Evolutionary conservation across 2,113 vertebrate genomes (phyloP).

Genomic region (Cebus imitator): DNA sequence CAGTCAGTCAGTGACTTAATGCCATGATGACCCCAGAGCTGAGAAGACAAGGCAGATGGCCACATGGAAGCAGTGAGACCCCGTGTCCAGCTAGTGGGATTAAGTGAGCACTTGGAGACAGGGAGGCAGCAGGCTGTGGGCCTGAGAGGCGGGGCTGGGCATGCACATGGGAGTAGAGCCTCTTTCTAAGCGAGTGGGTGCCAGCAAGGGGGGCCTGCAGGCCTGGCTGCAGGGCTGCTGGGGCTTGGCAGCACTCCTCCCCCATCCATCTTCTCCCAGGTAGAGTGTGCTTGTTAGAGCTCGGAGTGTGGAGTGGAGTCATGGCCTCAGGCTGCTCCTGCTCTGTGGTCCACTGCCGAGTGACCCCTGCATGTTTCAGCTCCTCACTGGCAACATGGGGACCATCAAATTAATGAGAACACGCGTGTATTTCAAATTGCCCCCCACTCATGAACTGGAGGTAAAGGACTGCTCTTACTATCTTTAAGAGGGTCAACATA

Average conservation of each 20-base stretch:
- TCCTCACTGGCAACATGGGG: background rate
- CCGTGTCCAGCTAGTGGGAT: background rate
- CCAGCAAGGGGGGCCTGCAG: background rate
- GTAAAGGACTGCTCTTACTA: background rate
- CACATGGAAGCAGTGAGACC: background rate
- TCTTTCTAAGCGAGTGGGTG: background rate
- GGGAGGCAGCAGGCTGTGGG: background rate
- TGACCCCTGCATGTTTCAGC: background rate
- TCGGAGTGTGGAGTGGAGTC: background rate
- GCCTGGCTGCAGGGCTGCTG: too few relatives aligned
- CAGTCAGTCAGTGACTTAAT: too few relatives aligned
- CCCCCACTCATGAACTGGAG: background rate
- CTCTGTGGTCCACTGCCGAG: background rate
- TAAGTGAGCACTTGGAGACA: background rate
- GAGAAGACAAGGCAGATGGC: too few relatives aligned
- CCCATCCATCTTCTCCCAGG: too few relatives aligned
- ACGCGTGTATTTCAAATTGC: too few relatives aligned
- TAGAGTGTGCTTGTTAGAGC: background rate
- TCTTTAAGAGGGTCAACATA: fast-evolving
- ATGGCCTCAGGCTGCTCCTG: too few relatives aligned
- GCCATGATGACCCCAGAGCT: fast-evolving
- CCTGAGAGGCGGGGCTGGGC: background rate
- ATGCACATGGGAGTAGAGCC: background rate
- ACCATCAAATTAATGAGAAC: too few relatives aligned
- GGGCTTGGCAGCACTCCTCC: too few relatives aligned